Percentiles rank a stretch among this genome's conserved stretches.
These are phyloP conservation scores for Sorex araneus DNA, from an alignment of 2,113 vertebrate species.

Conservation along the genomic window DNA sequence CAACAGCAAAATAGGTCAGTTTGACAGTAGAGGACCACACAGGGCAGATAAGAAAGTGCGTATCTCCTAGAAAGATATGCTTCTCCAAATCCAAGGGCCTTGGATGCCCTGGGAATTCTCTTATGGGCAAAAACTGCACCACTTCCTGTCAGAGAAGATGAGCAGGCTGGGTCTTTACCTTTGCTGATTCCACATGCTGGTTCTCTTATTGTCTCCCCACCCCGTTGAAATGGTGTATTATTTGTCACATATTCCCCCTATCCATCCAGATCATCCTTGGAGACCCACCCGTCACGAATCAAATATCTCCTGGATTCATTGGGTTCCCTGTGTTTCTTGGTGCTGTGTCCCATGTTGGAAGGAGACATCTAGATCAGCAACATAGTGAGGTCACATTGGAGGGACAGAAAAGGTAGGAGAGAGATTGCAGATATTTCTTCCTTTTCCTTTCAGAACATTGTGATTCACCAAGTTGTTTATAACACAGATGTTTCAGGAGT, in stretches of 20 bases:
- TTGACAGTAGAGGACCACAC: neutral
- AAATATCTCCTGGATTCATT: neutral
- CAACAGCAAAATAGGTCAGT: neutral
- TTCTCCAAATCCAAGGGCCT: neutral
- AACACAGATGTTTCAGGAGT: too few species aligned
- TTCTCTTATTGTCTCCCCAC: too few species aligned
- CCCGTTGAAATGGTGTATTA: too few species aligned
- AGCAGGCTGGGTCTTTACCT: too few species aligned
- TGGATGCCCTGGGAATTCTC: too few species aligned
- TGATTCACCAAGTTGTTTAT: too few species aligned
- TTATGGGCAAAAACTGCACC: too few species aligned
- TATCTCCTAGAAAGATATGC: neutral
- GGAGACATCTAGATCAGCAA: neutral
- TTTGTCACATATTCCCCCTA: neutral
- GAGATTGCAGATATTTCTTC: neutral
- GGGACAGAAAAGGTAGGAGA: too few species aligned
- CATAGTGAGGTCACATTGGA: neutral
- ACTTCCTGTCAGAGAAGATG: too few species aligned
- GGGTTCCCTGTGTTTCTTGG: neutral
- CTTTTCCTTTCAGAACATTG: too few species aligned
- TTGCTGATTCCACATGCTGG: too few species aligned
- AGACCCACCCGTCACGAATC: neutral
- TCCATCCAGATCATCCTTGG: neutral
- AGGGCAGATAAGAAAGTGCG: neutral
- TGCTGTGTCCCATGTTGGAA: neutral